Evolutionary conservation across 2,888 invertebrate genomes (phyloP).

Genomic region (Cryptus viduatorius): DNA sequence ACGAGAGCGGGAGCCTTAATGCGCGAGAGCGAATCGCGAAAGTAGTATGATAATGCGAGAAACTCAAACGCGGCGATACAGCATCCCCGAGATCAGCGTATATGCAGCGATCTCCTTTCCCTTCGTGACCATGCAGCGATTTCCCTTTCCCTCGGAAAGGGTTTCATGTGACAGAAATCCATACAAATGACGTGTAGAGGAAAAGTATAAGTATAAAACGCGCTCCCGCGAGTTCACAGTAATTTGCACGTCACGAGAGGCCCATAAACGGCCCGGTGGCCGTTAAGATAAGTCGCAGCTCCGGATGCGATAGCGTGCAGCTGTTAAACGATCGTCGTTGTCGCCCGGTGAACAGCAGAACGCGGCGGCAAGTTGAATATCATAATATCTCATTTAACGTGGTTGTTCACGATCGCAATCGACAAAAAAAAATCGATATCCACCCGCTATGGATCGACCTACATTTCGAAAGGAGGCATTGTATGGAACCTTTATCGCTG

Average conservation of each 20-base stretch:
- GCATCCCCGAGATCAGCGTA: constrained; percentile 46
- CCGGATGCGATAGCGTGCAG: constrained; percentile 65
- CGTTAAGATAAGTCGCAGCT: constrained; percentile 67
- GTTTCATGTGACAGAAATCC: constrained; percentile 64
- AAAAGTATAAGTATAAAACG: not conserved
- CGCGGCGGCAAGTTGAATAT: constrained; percentile 37
- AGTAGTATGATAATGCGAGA: constrained; percentile 60
- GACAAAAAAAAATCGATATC: constrained; percentile 60
- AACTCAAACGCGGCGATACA: constrained; percentile 30
- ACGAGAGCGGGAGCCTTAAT: constrained; percentile 62
- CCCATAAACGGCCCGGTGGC: constrained; percentile 64
- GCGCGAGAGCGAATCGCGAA: constrained; percentile 60
- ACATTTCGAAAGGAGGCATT: constrained; percentile 46
- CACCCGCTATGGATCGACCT: constrained; percentile 60
- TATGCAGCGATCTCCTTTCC: constrained; percentile 2
- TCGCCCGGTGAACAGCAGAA: constrained; percentile 11
- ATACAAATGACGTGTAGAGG: constrained; percentile 56
- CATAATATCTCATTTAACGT: constrained; percentile 67
- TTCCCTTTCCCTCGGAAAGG: constrained; percentile 11
- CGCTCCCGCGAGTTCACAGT: constrained; percentile 32
- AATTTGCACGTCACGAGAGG: constrained; percentile 68
- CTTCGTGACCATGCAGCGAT: constrained; percentile 9
- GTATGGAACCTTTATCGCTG: constrained; percentile 33
- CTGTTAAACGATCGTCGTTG: constrained; percentile 60
- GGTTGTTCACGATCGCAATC: not conserved